Base-by-base conservation (phyloP, 2,113 vertebrate species). In the Athene cunicularia region DNA sequence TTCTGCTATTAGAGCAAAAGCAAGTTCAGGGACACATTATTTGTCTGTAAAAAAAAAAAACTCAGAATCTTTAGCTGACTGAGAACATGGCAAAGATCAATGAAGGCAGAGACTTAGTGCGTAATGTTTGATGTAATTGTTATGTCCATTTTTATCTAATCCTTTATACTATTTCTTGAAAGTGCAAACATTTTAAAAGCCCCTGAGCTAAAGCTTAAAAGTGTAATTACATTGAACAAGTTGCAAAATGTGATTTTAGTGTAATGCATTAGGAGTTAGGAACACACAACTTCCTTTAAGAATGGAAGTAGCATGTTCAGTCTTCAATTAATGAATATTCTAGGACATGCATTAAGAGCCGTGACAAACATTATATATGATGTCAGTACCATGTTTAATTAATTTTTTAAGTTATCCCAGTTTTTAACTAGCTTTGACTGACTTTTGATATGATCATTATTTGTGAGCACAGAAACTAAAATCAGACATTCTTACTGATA, bases 131-230 rank as follows among this genome's bases (percentile, higher is more conserved):
- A 35, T 81, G 55, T 81, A 94, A 89, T 84, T 84, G 76, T 88
- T 64, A 60, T 43, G 37, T 74, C 62, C 43, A 75, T 92, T 95
- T 84, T 84, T 30, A 63, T 89, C 68, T 89, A 88, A 79, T 63
- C 52, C 23, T 9, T 95, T 47, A 58, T 47, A 23, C 35, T 41
- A 28, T 66, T 62, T n/a, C 30, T 64, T 84, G 27, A 93, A 95
- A 89, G 64, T 72, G 58, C 49, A 95, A 96, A 81, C 33, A 77
- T 67, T 79, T 76, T 91, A 64, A 93, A 86, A 95, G 52, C 3
- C 37, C 35, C 68, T 75, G 47, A 84, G 63, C 72, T 74, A 77
- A 74, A 71, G 47, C 71, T 90, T 88, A 55, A 53, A 72, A 77
- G 60, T 79, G 39, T 56, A 80, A 63, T 88, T 95, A 91, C 14